phyloP scores from a whole-genome alignment of 2,888 invertebrate species.

The Drosophila kanekoi region DNA sequence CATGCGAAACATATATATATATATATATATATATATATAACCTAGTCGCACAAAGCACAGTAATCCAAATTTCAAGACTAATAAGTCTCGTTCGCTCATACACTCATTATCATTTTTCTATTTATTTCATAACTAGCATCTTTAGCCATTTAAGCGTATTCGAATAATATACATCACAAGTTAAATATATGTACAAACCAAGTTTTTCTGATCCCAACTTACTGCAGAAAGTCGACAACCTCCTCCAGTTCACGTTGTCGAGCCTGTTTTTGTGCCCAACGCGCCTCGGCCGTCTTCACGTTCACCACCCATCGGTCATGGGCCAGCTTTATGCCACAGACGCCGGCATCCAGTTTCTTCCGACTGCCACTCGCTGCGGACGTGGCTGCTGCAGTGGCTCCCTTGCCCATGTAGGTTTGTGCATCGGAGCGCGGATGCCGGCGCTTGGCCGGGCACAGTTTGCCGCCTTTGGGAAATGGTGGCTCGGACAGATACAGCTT shows the following conservation, averaged over 20 bases:
- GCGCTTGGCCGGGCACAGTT: conserved; percentile 87
- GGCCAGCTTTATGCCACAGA: conserved; percentile 88
- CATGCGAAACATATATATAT: conserved; percentile 5
- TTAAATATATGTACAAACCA: conserved; percentile 32
- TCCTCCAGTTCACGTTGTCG: conserved; percentile 90
- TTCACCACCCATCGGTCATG: conserved; percentile 91
- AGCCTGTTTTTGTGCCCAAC: conserved; percentile 92
- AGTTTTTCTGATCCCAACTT: conserved; percentile 18
- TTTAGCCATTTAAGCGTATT: conserved; percentile 64
- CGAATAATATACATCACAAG: conserved; percentile 61
- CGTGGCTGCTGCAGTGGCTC: conserved; percentile 61
- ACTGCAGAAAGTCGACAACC: conserved; percentile 90
- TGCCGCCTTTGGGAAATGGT: conserved; percentile 90
- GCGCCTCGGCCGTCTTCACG: conserved; percentile 89
- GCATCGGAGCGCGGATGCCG: conserved; percentile 84
- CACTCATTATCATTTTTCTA: conserved; percentile 35
- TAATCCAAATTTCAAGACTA: neutral
- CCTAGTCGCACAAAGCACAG: conserved; percentile 28
- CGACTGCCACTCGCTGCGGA: neutral
- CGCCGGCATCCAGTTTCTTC: conserved; percentile 29
- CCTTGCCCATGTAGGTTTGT: conserved; percentile 74
- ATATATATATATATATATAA: neutral
- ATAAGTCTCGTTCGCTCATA: conserved; percentile 17
- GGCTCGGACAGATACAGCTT: conserved; percentile 89
- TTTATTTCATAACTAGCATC: conserved; percentile 63